A percentile compares a stretch with the other conserved stretches of the same genome.
phyloP scores from a whole-genome alignment of 2,797 vertebrate species.

The Buphagus erythrorhynchus region DNA sequence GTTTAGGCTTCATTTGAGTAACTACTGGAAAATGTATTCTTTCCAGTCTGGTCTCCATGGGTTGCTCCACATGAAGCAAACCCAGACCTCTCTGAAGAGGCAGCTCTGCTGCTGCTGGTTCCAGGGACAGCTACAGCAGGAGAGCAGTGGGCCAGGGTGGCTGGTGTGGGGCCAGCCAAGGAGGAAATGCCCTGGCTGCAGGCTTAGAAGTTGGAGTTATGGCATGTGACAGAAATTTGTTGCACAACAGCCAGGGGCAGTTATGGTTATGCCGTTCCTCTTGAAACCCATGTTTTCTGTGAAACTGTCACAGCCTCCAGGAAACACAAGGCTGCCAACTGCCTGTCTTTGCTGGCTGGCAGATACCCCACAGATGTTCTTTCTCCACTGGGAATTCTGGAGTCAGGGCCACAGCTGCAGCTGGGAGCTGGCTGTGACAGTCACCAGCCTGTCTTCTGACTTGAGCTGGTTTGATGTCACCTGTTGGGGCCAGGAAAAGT shows the following conservation, averaged over 20 bases:
- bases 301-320: background rate
- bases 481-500: background rate
- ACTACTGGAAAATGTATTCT: rapidly evolving
- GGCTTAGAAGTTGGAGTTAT: rapidly evolving
- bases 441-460: rapidly evolving
- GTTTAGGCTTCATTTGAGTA: background rate
- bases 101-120: background rate
- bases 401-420: background rate
- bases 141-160: rapidly evolving
- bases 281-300: background rate
- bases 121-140: background rate
- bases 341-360: background rate
- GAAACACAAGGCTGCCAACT: background rate
- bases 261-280: background rate
- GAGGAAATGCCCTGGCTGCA: background rate
- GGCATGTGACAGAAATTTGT: rapidly evolving
- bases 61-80: background rate
- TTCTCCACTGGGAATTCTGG: background rate
- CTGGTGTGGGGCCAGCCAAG: background rate
- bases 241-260: background rate
- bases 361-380: background rate
- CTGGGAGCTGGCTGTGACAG: background rate
- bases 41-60: background rate
- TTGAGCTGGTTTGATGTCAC: background rate
- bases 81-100: too few species aligned